phyloP scores from a whole-genome alignment of 1,140 invertebrate genomes.

The Aphaenogaster rudis region DNA sequence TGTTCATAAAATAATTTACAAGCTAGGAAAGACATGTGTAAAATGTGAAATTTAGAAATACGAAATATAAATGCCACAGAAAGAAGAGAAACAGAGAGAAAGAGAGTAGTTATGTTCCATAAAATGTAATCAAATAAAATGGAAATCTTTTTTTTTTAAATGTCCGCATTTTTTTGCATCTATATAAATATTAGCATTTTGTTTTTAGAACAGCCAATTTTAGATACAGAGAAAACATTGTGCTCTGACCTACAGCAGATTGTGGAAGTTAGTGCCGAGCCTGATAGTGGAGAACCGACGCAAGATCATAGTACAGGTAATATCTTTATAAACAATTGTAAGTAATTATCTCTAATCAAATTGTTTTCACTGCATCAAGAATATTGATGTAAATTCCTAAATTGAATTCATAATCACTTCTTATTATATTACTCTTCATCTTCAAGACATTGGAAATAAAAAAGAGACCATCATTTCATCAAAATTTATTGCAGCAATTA shows the following conservation, averaged over 20 bases:
- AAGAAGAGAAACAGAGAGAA: not conserved
- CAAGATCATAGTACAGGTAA: constrained; percentile 58
- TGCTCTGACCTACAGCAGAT: not conserved
- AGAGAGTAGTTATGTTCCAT: not conserved
- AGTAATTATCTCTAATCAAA: constrained; percentile 20
- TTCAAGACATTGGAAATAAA: not conserved
- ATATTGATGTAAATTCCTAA: not conserved
- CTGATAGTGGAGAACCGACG: not conserved
- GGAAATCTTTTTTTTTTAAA: not conserved
- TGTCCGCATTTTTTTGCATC: not conserved
- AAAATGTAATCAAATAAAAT: not conserved
- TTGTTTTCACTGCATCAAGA: constrained; percentile 5
- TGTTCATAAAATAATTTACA: not conserved
- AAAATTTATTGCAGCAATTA: constrained; percentile 45
- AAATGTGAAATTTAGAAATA: not conserved
- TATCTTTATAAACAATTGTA: constrained; percentile 49
- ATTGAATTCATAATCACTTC: not conserved
- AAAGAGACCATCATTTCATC: not conserved
- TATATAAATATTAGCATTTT: constrained; percentile 22
- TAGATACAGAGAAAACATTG: constrained; percentile 12
- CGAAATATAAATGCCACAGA: not conserved
- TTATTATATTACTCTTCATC: not conserved
- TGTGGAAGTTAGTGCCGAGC: not conserved
- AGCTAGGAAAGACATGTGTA: not conserved
- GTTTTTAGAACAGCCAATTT: constrained; percentile 50